These are phyloP conservation scores for Drosophila sproati DNA, from an alignment of 1,140 invertebrate genomes.

Conservation along the genomic window DNA sequence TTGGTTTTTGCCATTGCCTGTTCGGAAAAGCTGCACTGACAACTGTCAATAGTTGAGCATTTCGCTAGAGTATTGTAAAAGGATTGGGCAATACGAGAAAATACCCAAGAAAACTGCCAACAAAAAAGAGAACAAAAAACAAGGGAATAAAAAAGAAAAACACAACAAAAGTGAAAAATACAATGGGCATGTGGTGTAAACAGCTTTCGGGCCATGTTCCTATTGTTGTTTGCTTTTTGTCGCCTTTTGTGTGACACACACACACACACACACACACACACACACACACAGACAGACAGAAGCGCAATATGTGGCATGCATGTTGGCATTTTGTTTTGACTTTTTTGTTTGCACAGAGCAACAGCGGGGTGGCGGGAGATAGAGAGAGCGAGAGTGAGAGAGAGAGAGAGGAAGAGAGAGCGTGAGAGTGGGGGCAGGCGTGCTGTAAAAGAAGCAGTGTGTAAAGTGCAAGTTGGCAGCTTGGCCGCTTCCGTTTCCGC, in stretches of 20 bases:
- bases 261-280: conserved; percentile 20
- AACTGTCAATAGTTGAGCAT: conserved; percentile 16
- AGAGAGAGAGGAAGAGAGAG: neutral
- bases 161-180: conserved; percentile 5
- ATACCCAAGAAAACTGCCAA: neutral
- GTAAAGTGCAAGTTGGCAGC: conserved; percentile 67
- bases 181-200: conserved; percentile 42
- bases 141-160: neutral
- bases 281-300: conserved; percentile 13
- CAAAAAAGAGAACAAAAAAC: neutral
- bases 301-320: conserved; percentile 25
- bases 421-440: neutral
- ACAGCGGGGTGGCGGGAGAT: neutral
- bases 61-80: conserved; percentile 22
- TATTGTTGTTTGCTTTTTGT: conserved; percentile 53
- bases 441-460: conserved; percentile 49
- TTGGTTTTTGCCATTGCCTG: neutral
- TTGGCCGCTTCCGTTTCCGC: conserved; percentile 64
- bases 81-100: conserved; percentile 13
- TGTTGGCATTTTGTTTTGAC: conserved; percentile 31
- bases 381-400: neutral
- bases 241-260: conserved; percentile 37
- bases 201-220: conserved; percentile 43
- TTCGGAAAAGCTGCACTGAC: conserved; percentile 1
- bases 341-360: conserved; percentile 36